phyloP scores from a whole-genome alignment of 2,888 invertebrate species.

The Hypomecis punctinalis region DNA sequence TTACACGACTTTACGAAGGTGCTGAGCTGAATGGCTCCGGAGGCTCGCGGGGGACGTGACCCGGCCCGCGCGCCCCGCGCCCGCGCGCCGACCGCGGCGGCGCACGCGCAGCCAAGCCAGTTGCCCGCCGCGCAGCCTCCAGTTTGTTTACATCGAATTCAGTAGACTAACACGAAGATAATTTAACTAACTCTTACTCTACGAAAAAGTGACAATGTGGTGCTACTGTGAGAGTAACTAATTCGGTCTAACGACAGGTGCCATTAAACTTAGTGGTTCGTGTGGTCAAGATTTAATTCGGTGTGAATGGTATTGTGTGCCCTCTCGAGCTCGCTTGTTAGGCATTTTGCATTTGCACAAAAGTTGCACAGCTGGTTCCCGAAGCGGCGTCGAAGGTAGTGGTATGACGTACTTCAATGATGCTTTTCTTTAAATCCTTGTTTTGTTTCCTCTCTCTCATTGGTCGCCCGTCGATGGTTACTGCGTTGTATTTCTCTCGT shows the following conservation, averaged over 20 bases:
- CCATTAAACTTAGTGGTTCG: slow-evolving; percentile 36
- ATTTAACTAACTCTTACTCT: slow-evolving; percentile 33
- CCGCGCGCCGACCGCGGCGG: slow-evolving; percentile 55
- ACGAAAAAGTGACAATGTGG: slow-evolving; percentile 51
- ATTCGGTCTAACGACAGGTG: slow-evolving; percentile 40
- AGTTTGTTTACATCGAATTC: slow-evolving; percentile 75
- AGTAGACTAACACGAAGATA: slow-evolving; percentile 30
- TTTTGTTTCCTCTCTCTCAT: slow-evolving; percentile 25
- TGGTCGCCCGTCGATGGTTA: slow-evolving; percentile 30
- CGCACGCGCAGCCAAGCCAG: slow-evolving; percentile 81
- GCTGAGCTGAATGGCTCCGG: slow-evolving; percentile 69
- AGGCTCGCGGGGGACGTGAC: slow-evolving; percentile 64
- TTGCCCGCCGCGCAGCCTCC: slow-evolving; percentile 82
- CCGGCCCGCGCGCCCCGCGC: slow-evolving; percentile 55
- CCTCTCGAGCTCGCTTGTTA: slow-evolving; percentile 48
- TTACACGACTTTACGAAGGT: slow-evolving; percentile 64
- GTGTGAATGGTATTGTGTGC: slow-evolving; percentile 55
- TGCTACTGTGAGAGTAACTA: slow-evolving; percentile 41
- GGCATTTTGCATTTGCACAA: slow-evolving; percentile 64
- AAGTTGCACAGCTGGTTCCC: slow-evolving; percentile 65
- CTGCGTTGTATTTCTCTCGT: slow-evolving; percentile 30
- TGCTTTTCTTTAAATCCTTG: slow-evolving; percentile 30
- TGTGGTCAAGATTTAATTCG: slow-evolving; percentile 45
- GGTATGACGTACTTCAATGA: slow-evolving; percentile 39
- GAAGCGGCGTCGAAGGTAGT: slow-evolving; percentile 49